These are phyloP conservation scores for Furcifer pardalis DNA, from an alignment of 2,797 vertebrate species.

Conservation along the genomic window DNA sequence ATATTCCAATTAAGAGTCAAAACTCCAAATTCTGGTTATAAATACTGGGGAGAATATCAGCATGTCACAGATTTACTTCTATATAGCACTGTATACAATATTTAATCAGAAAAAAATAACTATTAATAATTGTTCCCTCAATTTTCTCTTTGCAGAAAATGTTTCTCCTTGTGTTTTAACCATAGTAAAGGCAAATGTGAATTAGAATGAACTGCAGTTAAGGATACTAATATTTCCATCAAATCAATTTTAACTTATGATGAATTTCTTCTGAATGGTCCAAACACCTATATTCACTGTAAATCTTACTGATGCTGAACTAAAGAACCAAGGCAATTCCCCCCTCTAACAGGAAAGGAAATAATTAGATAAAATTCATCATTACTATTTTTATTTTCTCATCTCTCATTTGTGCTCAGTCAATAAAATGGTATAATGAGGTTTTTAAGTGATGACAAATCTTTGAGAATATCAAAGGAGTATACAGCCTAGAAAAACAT, in stretches of 20 bases:
- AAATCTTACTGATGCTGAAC: background rate
- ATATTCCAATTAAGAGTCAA: background rate
- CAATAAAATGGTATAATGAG: background rate
- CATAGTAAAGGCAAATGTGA: background rate
- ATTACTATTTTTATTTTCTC: background rate
- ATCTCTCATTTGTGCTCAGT: background rate
- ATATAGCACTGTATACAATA: background rate
- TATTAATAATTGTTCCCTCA: background rate
- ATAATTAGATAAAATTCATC: background rate
- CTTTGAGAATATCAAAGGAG: too few species aligned
- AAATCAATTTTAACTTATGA: background rate
- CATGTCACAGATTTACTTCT: background rate
- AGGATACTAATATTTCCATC: background rate
- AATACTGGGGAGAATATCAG: background rate
- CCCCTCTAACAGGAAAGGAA: background rate
- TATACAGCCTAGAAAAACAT: too few species aligned
- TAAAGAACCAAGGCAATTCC: background rate
- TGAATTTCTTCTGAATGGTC: background rate
- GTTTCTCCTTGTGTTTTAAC: background rate
- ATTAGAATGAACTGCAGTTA: background rate
- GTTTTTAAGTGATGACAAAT: background rate
- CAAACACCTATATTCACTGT: background rate
- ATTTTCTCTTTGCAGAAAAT: background rate
- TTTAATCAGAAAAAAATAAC: background rate
- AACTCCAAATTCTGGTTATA: background rate